Conservation (phyloP, 2,113 vertebrate species). For the Oncorhynchus nerka region DNA sequence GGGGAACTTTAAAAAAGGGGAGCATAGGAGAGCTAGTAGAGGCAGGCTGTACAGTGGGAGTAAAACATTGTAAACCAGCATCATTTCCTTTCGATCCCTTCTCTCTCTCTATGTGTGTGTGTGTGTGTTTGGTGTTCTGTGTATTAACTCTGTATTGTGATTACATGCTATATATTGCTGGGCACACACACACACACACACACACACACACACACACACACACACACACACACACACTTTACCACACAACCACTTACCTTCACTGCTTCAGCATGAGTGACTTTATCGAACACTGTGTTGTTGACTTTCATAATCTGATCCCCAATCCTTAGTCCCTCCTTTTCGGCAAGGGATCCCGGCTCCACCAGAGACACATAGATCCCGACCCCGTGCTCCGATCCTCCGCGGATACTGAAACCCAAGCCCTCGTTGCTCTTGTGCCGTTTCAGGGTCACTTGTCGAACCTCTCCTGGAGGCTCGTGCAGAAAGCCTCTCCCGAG, state of each 20-base stretch:
- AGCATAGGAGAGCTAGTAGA: background rate
- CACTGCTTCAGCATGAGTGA: conserved; percentile 92
- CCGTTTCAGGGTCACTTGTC: conserved; percentile 85
- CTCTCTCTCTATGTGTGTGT: no score
- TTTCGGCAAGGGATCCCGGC: conserved; percentile 91
- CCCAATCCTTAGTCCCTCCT: conserved; percentile 87
- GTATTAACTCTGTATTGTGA: no score
- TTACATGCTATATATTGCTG: no score
- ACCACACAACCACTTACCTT: conserved; percentile 77
- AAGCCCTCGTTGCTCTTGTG: conserved; percentile 91
- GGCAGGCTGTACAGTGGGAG: no score
- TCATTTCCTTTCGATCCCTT: no score
- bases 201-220: background rate
- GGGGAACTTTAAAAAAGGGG: background rate
- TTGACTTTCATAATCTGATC: conserved; percentile 97
- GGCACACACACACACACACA: conserved; percentile 13
- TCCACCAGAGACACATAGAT: conserved; percentile 97
- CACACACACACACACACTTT: background rate
- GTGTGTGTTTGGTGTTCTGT: no score
- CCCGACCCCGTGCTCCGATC: conserved; percentile 93
- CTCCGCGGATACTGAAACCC: conserved; percentile 96
- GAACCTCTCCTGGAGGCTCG: conserved; percentile 78
- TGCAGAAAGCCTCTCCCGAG: conserved; percentile 73
- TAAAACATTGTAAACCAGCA: no score
- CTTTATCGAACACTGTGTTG: conserved; percentile 86